A percentile compares a stretch with the other conserved stretches of the same genome.
Conservation (phyloP, 1,140 invertebrate genomes). For the Diprion similis region DNA sequence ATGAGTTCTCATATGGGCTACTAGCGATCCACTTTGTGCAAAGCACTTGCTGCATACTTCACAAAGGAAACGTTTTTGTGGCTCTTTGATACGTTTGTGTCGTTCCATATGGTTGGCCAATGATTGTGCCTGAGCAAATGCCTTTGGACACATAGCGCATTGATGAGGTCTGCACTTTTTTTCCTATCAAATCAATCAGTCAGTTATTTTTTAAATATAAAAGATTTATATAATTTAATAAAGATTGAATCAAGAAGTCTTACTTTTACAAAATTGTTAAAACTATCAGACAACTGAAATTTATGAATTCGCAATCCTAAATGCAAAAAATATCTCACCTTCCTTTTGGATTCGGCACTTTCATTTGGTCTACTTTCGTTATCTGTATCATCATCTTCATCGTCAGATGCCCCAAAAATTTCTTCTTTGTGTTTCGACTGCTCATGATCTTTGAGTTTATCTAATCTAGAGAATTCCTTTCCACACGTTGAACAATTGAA, state of each 20-base stretch:
- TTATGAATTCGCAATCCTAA: neutral
- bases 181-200: conserved; percentile 37
- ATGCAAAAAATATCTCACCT: conserved; percentile 29
- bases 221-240: conserved; percentile 1
- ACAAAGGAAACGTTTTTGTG: conserved; percentile 53
- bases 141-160: conserved; percentile 51
- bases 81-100: conserved; percentile 49
- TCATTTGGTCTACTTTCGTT: conserved; percentile 40
- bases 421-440: conserved; percentile 50
- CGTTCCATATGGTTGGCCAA: conserved; percentile 51
- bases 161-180: conserved; percentile 47
- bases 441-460: conserved; percentile 53
- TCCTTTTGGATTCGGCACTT: conserved; percentile 32
- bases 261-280: neutral
- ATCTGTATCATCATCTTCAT: conserved; percentile 38
- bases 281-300: conserved; percentile 7
- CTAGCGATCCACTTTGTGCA: conserved; percentile 51
- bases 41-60: conserved; percentile 56
- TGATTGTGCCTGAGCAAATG: conserved; percentile 49
- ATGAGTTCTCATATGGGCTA: conserved; percentile 55
- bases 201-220: neutral
- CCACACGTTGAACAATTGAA: conserved; percentile 47
- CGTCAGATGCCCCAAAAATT: conserved; percentile 39
- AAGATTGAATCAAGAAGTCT: neutral
- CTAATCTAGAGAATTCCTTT: conserved; percentile 51